These are phyloP conservation scores for Lepidothrix coronata DNA, from an alignment of 2,113 vertebrate genomes.

Conservation along the genomic window DNA sequence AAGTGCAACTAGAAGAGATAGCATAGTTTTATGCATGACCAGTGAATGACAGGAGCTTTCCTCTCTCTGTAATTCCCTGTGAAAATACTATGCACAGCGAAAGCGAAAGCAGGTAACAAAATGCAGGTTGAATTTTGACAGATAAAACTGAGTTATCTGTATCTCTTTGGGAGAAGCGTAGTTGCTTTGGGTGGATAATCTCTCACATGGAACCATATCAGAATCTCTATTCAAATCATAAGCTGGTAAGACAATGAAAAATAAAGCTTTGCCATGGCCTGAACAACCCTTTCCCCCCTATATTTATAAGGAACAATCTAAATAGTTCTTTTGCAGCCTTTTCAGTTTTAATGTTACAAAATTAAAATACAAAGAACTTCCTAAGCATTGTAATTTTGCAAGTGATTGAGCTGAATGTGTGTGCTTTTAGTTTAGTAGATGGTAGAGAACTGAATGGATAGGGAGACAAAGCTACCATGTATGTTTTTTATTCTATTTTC, in stretches of 20 bases:
- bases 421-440: neutral
- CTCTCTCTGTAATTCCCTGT: neutral
- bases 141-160: neutral
- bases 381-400: neutral
- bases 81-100: neutral
- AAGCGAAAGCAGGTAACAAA: neutral
- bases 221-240: neutral
- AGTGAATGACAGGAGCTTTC: neutral
- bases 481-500: neutral
- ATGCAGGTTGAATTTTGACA: neutral
- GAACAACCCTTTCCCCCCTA: neutral
- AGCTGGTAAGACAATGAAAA: neutral
- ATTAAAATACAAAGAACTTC: neutral
- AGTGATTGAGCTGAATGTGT: neutral
- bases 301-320: neutral
- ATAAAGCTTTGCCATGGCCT: neutral
- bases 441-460: neutral
- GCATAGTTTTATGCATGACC: neutral
- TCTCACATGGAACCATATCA: neutral
- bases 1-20: neutral
- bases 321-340: neutral
- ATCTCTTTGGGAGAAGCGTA: neutral
- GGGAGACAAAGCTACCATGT: neutral
- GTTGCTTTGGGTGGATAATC: neutral
- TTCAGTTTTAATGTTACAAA: neutral